Evolutionary conservation across 2,797 vertebrate species (phyloP).

Genomic region (Gallinago nigripennis): DNA sequence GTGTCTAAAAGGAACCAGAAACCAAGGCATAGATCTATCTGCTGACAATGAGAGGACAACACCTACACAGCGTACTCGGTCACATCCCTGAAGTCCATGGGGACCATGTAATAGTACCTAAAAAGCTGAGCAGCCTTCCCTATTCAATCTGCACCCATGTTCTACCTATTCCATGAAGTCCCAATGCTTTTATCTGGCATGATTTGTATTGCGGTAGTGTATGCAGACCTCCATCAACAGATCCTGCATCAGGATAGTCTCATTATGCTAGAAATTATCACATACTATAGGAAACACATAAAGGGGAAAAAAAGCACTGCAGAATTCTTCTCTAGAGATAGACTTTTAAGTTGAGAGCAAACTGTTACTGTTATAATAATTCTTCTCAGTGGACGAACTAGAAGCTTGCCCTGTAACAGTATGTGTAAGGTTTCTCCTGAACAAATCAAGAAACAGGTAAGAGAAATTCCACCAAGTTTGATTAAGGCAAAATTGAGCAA

Average conservation of each 20-base stretch:
- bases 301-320: not conserved
- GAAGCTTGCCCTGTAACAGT: not conserved
- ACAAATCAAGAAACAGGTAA: not conserved
- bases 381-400: accelerated
- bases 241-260: not conserved
- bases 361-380: not conserved
- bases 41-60: not conserved
- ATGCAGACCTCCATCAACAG: not conserved
- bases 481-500: not conserved
- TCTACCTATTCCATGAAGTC: not conserved
- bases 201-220: not conserved
- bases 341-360: not conserved
- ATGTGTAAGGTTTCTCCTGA: not conserved
- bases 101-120: not conserved
- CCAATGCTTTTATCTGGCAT: not conserved
- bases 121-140: not conserved
- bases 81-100: not conserved
- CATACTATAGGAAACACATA: not conserved
- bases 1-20: not conserved
- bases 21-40: not conserved
- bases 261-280: not conserved
- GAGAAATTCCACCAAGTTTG: not conserved
- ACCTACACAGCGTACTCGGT: not conserved
- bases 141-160: not conserved
- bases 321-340: not conserved